Evolutionary conservation across 1,140 invertebrate genomes (phyloP).

Genomic region (Oryzaephilus surinamensis): DNA sequence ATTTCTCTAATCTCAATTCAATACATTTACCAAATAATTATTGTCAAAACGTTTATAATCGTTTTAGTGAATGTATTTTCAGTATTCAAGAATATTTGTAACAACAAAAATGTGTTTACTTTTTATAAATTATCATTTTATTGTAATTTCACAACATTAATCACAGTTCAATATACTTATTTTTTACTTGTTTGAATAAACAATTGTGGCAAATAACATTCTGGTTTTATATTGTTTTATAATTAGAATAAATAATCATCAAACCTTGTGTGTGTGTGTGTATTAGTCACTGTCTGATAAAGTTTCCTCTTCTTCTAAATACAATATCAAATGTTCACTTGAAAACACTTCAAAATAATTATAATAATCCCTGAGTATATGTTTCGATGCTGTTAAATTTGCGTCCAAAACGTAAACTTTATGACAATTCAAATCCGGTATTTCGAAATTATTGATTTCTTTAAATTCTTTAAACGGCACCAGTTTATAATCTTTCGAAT

Average conservation of each 20-base stretch:
- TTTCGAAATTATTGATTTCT: conserved; percentile 18
- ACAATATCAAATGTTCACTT: too few relatives aligned
- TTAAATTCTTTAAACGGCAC: conserved; percentile 11
- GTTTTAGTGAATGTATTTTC: too few relatives aligned
- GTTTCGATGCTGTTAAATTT: conserved; percentile 23
- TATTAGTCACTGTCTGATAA: too few relatives aligned
- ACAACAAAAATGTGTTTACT: too few relatives aligned
- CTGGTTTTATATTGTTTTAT: neutral
- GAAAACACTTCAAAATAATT: conserved; percentile 28
- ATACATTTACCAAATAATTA: too few relatives aligned
- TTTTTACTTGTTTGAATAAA: too few relatives aligned
- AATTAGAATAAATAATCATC: too few relatives aligned
- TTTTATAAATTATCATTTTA: conserved; percentile 15
- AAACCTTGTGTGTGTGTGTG: too few relatives aligned
- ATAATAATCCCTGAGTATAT: conserved; percentile 30
- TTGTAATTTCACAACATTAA: conserved; percentile 16
- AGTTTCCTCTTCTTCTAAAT: too few relatives aligned
- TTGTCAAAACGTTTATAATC: too few relatives aligned
- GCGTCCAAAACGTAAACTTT: conserved; percentile 29
- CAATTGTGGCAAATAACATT: conserved; percentile 2
- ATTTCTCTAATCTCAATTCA: too few relatives aligned
- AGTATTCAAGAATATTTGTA: too few relatives aligned
- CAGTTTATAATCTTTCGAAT: conserved; percentile 15
- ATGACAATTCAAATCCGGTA: conserved; percentile 26
- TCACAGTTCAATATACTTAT: conserved; percentile 19